These are phyloP conservation scores for Megaceryle torquata DNA, from an alignment of 2,113 vertebrate genomes.

Conservation along the genomic window DNA sequence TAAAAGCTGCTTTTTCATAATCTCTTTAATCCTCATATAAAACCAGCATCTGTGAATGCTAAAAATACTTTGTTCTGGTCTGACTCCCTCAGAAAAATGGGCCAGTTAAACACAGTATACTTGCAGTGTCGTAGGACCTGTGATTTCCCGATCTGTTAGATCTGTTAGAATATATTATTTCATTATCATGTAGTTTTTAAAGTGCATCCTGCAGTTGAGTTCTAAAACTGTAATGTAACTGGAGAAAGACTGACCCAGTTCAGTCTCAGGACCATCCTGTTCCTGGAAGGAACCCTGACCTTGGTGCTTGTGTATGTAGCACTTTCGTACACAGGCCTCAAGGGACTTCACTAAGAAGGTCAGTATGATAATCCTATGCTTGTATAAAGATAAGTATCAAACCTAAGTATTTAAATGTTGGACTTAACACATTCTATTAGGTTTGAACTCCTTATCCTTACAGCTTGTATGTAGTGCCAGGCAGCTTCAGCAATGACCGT, in stretches of 20 bases:
- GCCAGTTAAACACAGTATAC: neutral
- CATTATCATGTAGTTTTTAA: neutral
- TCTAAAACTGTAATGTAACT: neutral
- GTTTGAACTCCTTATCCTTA: neutral
- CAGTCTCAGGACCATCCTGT: neutral
- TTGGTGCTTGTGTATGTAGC: neutral
- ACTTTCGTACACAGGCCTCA: neutral
- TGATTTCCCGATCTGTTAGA: neutral
- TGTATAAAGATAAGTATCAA: neutral
- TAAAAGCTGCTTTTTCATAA: slow-evolving; percentile 51
- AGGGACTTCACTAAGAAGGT: neutral
- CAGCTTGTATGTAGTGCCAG: neutral
- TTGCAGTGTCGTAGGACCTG: neutral
- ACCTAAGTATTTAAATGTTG: neutral
- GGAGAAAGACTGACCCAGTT: neutral
- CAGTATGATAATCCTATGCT: neutral
- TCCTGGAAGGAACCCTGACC: neutral
- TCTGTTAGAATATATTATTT: neutral
- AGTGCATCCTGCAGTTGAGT: neutral
- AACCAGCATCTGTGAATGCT: slow-evolving; percentile 28
- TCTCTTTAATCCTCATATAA: slow-evolving; percentile 37
- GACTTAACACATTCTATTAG: neutral
- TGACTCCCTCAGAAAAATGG: neutral
- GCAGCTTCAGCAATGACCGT: neutral
- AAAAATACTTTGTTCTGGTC: slow-evolving; percentile 36